Evolutionary conservation across 2,888 invertebrate genomes (phyloP).

Genomic region (Idaea biselata): DNA sequence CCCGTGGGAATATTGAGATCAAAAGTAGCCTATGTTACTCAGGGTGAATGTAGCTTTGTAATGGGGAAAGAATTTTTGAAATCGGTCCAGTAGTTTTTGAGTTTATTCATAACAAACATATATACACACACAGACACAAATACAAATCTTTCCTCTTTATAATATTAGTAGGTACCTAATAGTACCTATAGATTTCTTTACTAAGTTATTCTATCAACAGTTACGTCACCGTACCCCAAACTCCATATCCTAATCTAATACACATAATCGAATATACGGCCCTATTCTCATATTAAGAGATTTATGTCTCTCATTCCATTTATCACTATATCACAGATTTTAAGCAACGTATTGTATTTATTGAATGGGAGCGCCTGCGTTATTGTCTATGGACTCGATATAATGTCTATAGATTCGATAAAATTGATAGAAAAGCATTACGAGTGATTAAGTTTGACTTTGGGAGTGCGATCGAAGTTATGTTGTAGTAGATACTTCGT

Average conservation of each 20-base stretch:
- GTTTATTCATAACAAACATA: no score
- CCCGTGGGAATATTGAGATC: no score
- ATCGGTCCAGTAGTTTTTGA: no score
- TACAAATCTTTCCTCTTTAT: no score
- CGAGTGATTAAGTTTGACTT: slow-evolving; percentile 15
- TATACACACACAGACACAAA: no score
- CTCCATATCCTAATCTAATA: neutral
- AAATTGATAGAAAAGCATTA: slow-evolving; percentile 15
- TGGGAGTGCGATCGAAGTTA: neutral
- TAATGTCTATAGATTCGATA: slow-evolving; percentile 6
- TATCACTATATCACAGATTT: slow-evolving; percentile 13
- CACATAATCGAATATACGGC: neutral
- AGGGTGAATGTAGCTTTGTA: no score
- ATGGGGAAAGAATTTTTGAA: no score
- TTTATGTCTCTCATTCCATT: neutral
- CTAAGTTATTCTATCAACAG: neutral
- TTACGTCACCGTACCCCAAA: neutral
- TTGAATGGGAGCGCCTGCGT: slow-evolving; percentile 14
- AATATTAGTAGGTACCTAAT: no score
- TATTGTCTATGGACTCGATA: slow-evolving; percentile 11
- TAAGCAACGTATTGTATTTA: slow-evolving; percentile 15
- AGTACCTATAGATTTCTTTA: no score
- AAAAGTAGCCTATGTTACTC: no score
- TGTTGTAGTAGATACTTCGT: no score
- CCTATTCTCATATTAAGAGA: neutral